Base-by-base conservation (phyloP, 2,113 vertebrate species). In the Monopterus albus region DNA sequence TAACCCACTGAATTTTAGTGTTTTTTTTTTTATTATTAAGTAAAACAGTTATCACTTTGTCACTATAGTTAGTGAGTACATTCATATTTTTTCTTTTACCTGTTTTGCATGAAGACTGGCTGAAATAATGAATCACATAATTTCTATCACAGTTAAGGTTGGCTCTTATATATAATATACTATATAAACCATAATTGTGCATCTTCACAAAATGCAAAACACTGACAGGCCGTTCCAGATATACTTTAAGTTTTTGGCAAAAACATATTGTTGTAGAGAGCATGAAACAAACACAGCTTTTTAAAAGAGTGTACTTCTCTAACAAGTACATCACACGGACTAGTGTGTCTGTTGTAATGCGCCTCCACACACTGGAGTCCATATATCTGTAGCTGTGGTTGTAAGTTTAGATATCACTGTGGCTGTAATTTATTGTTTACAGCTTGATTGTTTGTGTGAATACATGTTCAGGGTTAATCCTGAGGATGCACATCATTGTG, bases 261-360 rank as follows among this genome's bases (percentile, higher is more conserved):
- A 4, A 28, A 2, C 5, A 9, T 14, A 18, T 21, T 26, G 36
- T 72, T 42, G 17, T 2, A 20, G 46, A 67, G 47, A 72, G 71
- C 47, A 68, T 72, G 61, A 73, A 81, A 78, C 69, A 67, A 52
- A 62, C 26, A 14, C 0, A 13, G 36, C 23, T 31, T 47, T 62
- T 77, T 62, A 21, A 57, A 79, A 73, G n/a, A n/a, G n/a, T n/a
- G n/a, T n/a, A n/a, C n/a, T n/a, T n/a, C n/a, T n/a, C n/a, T n/a
- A n/a, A n/a, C n/a, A n/a, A n/a, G n/a, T n/a, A n/a, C n/a, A n/a
- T n/a, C n/a, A 55, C 60, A 59, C 26, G 56, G n/a, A 72, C 11
- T 42, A 26, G 17, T 29, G 50, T 14, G 25, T 58, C 21, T 57
- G 4, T 36, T 52, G 20, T 42, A 36, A 25, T 55, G 39, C 43